A percentile compares a stretch with the other conserved stretches of the same genome.
Conservation (phyloP, 2,797 vertebrate genomes). For the Sebastes alutus region DNA sequence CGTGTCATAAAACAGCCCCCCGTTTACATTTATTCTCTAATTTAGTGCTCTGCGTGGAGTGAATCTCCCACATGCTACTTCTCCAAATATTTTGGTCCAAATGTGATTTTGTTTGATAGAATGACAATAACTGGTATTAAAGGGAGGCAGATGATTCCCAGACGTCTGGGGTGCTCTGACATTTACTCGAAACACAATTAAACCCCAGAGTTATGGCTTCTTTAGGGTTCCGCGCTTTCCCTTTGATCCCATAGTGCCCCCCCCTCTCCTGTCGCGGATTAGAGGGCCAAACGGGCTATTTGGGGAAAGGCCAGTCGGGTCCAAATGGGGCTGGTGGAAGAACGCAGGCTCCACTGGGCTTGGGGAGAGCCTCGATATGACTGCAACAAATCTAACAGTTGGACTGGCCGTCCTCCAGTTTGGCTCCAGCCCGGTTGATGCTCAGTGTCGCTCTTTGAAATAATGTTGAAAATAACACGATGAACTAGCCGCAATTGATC, state of each 20-base stretch:
- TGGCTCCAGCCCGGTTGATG: conserved; percentile 36
- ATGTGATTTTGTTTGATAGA: conserved; percentile 82
- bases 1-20: conserved; percentile 68
- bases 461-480: conserved; percentile 46
- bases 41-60: conserved; percentile 66
- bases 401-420: conserved; percentile 58
- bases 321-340: conserved; percentile 69
- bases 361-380: conserved; percentile 46
- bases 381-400: conserved; percentile 67
- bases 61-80: conserved; percentile 71
- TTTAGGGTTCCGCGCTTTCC: conserved; percentile 65
- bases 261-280: conserved; percentile 63
- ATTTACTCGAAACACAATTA: conserved; percentile 82
- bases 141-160: conserved; percentile 77
- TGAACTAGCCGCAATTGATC: conserved; percentile 23
- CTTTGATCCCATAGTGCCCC: conserved; percentile 68
- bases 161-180: conserved; percentile 79
- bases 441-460: conserved; percentile 43
- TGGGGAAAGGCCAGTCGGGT: conserved; percentile 71
- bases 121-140: conserved; percentile 79
- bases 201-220: conserved; percentile 75
- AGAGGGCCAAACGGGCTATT: conserved; percentile 72
- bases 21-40: conserved; percentile 76
- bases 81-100: conserved; percentile 80
- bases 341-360: conserved; percentile 66